Evolutionary conservation across 2,797 vertebrate genomes (phyloP).

Genomic region (Enteromius mattozi): DNA sequence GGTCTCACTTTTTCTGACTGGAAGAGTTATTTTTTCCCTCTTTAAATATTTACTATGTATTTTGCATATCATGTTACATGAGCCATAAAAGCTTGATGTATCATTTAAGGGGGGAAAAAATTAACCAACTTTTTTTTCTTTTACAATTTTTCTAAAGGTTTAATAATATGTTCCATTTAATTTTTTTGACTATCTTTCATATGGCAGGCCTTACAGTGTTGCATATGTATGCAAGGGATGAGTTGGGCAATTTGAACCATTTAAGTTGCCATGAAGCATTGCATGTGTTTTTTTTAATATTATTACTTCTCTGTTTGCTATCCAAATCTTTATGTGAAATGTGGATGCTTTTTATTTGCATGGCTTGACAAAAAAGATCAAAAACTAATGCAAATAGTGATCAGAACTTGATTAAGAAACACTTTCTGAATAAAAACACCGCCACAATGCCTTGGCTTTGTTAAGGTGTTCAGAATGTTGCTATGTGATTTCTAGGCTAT

Average conservation of each 20-base stretch:
- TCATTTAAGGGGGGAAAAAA: neutral
- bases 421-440: neutral
- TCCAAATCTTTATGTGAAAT: neutral
- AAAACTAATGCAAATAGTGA: neutral
- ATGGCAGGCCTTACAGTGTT: neutral
- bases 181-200: neutral
- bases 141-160: neutral
- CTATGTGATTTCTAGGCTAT: neutral
- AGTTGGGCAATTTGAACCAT: neutral
- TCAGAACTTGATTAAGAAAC: constrained; percentile 1
- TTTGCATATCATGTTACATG: neutral
- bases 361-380: neutral
- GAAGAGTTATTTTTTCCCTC: neutral
- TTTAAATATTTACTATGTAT: neutral
- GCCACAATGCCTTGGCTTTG: neutral
- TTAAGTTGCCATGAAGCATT: neutral
- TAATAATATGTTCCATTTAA: neutral
- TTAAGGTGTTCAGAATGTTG: neutral
- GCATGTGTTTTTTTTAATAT: neutral
- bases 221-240: neutral
- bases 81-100: neutral
- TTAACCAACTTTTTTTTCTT: neutral
- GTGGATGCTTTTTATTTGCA: neutral
- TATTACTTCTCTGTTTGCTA: constrained; percentile 1
- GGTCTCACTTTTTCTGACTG: neutral